These are phyloP conservation scores for Lophochroa leadbeateri DNA, from an alignment of 2,113 vertebrate species.

Conservation along the genomic window DNA sequence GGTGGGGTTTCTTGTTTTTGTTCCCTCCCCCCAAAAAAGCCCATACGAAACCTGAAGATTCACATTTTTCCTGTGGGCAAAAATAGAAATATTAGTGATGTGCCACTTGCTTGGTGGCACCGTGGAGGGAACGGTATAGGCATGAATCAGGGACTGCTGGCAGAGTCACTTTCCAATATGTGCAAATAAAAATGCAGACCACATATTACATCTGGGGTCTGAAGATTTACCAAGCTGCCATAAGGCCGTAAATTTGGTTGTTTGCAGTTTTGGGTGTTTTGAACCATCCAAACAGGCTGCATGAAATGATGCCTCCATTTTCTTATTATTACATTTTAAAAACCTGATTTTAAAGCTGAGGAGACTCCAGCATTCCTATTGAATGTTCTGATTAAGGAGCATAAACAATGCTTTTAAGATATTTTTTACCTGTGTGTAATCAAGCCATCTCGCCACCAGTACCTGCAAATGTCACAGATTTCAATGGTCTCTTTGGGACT, in stretches of 20 bases:
- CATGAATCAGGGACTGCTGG: conserved; percentile 55
- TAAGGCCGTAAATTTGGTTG: conserved; percentile 65
- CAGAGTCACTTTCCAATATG: conserved; percentile 50
- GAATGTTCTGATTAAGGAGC: conserved; percentile 74
- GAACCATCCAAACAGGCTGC: conserved; percentile 38
- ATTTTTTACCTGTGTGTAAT: conserved; percentile 76
- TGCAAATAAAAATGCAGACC: conserved; percentile 61
- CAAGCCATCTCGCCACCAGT: conserved; percentile 74
- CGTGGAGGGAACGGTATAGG: conserved; percentile 15
- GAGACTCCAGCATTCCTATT: conserved; percentile 53
- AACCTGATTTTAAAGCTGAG: background rate
- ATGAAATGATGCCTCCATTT: conserved; percentile 22
- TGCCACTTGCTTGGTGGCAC: conserved; percentile 53
- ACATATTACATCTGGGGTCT: conserved; percentile 63
- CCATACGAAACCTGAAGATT: background rate
- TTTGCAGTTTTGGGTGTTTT: conserved; percentile 35
- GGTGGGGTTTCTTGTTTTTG: background rate
- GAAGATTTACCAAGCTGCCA: conserved; percentile 66
- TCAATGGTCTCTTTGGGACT: conserved; percentile 81
- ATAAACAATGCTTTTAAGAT: conserved; percentile 74
- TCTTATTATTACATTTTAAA: conserved; percentile 59
- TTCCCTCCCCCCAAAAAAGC: background rate
- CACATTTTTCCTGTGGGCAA: background rate
- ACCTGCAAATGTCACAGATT: conserved; percentile 81
- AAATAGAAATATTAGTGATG: conserved; percentile 35